Percentiles rank a stretch among this genome's conserved stretches.
phyloP scores from a whole-genome alignment of 2,113 vertebrate species.

The Echinops telfairi region DNA sequence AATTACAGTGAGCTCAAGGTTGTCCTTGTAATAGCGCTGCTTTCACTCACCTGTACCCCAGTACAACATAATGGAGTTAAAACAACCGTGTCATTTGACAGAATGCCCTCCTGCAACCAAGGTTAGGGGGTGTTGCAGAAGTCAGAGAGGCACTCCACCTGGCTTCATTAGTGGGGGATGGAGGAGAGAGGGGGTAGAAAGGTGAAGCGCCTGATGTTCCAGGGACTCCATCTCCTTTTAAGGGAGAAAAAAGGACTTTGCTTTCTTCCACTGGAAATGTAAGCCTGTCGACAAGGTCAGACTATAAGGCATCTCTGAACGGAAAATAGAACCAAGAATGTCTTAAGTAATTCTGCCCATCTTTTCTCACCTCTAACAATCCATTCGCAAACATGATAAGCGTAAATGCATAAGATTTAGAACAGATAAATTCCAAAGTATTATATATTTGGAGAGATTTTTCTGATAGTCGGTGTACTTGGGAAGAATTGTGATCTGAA shows the following conservation, averaged over 20 bases:
- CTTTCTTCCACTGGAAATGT: conserved; percentile 33
- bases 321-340: neutral
- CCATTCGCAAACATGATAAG: conserved; percentile 1
- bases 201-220: neutral
- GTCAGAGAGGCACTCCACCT: conserved; percentile 47
- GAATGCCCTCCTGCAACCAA: conserved; percentile 53
- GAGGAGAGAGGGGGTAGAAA: neutral
- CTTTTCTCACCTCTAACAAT: conserved; percentile 9
- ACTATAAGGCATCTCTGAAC: conserved; percentile 45
- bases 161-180: conserved; percentile 22
- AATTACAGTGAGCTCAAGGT: conserved; percentile 45
- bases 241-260: conserved; percentile 50
- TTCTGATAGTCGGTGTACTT: neutral
- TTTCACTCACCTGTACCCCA: neutral
- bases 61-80: neutral
- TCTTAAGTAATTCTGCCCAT: conserved; percentile 9
- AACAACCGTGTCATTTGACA: conserved; percentile 9
- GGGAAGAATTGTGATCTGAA: neutral
- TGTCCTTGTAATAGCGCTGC: neutral
- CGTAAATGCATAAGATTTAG: conserved; percentile 25
- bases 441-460: neutral
- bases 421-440: neutral
- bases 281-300: conserved; percentile 27
- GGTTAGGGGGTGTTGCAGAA: conserved; percentile 55
- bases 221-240: neutral